A percentile compares a stretch with the other conserved stretches of the same genome.
Conservation (phyloP, 1,140 invertebrate genomes). For the Temnothorax curvispinosus region DNA sequence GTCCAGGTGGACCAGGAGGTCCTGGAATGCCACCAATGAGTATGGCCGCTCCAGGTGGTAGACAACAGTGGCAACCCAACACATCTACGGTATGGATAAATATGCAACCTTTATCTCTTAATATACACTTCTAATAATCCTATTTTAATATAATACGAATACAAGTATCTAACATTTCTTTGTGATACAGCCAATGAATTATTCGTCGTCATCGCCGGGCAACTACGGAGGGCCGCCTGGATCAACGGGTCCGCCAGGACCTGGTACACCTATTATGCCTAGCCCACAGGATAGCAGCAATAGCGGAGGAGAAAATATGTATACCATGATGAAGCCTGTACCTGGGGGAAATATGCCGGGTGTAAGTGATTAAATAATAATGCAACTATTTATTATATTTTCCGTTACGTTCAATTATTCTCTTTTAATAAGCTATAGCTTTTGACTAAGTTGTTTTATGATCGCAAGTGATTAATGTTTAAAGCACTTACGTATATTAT, state of each 20-base stretch:
- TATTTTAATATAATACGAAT: neutral
- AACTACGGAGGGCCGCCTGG: constrained; percentile 91
- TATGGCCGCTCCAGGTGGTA: constrained; percentile 94
- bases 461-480: neutral
- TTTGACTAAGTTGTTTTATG: neutral
- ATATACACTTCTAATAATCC: neutral
- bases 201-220: constrained; percentile 95
- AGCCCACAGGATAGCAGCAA: constrained; percentile 94
- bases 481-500: neutral
- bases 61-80: constrained; percentile 95
- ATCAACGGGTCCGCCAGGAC: constrained; percentile 91
- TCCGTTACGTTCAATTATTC: neutral
- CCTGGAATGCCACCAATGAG: constrained; percentile 95
- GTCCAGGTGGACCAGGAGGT: constrained; percentile 90
- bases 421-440: neutral
- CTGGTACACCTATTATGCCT: constrained; percentile 98
- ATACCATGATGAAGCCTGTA: constrained; percentile 98
- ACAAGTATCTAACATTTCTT: neutral
- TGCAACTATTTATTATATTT: neutral
- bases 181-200: constrained; percentile 91
- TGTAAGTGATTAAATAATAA: constrained; percentile 85
- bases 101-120: constrained; percentile 48
- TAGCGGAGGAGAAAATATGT: constrained; percentile 97
- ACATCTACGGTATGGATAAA: constrained; percentile 91
- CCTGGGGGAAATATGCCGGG: constrained; percentile 93